Percentiles rank a stretch among this genome's conserved stretches.
Conservation (phyloP, 2,888 invertebrate genomes). For the Drosophila prostipennis region DNA sequence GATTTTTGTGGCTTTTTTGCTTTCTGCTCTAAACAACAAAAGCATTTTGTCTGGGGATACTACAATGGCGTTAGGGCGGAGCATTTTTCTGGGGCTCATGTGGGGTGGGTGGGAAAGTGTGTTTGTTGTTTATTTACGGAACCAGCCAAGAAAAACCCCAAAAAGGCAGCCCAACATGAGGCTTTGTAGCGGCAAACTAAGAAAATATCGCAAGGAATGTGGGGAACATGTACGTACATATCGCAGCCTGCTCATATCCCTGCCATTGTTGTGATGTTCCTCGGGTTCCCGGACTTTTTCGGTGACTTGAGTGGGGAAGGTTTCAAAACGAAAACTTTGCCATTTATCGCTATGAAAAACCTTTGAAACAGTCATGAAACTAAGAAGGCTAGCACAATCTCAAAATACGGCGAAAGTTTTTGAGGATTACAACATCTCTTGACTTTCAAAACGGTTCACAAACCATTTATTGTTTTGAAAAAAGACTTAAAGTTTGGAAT, state of each 20-base stretch:
- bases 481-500: too few species aligned
- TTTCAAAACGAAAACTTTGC: background rate
- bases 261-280: conserved; percentile 17
- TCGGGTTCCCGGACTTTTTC: background rate
- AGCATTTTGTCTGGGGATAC: conserved; percentile 63
- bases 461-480: too few species aligned
- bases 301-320: too few species aligned
- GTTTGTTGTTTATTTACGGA: conserved; percentile 79
- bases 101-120: conserved; percentile 35
- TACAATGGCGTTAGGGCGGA: conserved; percentile 32
- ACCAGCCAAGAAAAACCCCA: conserved; percentile 79
- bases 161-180: conserved; percentile 75
- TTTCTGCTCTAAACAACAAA: conserved; percentile 75
- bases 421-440: too few species aligned
- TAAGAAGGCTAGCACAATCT: background rate
- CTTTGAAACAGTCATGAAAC: background rate
- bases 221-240: conserved; percentile 49
- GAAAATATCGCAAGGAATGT: conserved; percentile 57
- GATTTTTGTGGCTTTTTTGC: conserved; percentile 80
- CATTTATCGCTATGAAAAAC: background rate
- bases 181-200: conserved; percentile 74
- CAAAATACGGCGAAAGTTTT: background rate
- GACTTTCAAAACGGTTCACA: too few species aligned
- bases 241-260: conserved; percentile 23
- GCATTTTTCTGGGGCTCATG: conserved; percentile 25